phyloP scores from a whole-genome alignment of 1,140 invertebrate genomes.

The Saccostrea glomerata region DNA sequence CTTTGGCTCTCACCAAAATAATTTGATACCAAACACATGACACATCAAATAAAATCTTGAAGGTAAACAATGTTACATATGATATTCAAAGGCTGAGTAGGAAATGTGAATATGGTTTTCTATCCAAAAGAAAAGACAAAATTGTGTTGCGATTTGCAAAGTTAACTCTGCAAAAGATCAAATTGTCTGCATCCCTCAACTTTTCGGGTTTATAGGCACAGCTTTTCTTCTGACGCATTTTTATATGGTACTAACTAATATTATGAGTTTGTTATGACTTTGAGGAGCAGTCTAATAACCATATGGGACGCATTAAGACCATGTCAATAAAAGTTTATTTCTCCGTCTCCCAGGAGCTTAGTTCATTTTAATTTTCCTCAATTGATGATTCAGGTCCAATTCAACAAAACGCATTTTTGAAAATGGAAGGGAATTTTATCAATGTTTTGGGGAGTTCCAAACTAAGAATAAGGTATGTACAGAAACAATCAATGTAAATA shows the following conservation, averaged over 20 bases:
- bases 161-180: neutral
- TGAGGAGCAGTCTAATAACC: constrained; percentile 23
- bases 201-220: constrained; percentile 15
- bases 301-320: constrained; percentile 33
- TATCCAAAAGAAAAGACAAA: neutral
- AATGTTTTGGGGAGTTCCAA: neutral
- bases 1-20: too few relatives aligned
- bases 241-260: constrained; percentile 37
- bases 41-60: too few relatives aligned
- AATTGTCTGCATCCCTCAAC: neutral
- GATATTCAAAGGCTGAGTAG: neutral
- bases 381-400: constrained; percentile 24
- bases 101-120: neutral
- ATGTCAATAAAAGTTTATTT: constrained; percentile 25
- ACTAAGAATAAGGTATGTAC: neutral
- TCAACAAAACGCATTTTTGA: constrained; percentile 28
- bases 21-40: too few relatives aligned
- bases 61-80: neutral
- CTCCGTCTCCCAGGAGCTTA: constrained; percentile 15
- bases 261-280: constrained; percentile 38
- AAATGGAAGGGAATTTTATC: constrained; percentile 20
- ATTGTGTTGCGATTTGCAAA: neutral
- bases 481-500: too few relatives aligned
- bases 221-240: neutral
- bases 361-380: constrained; percentile 37